Percentiles rank a stretch among this genome's conserved stretches.
Conservation (phyloP, 2,797 vertebrate species). For the Microctenopoma steveboyesi region DNA sequence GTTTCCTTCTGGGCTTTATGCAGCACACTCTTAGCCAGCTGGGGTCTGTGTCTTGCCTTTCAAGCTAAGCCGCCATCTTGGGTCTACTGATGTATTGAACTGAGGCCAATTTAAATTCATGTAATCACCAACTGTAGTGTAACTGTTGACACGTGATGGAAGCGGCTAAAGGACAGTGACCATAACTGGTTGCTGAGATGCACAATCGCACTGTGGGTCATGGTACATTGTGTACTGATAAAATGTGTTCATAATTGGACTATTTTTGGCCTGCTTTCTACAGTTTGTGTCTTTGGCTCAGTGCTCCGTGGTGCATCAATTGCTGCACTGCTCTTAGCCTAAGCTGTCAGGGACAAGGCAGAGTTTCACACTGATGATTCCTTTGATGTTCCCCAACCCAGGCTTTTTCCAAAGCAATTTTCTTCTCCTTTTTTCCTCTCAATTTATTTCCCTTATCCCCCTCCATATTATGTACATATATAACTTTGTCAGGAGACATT, state of each 20-base stretch:
- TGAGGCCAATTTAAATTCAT: constrained; percentile 63
- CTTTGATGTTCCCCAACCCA: constrained; percentile 67
- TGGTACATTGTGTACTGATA: constrained; percentile 38
- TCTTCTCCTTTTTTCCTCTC: constrained; percentile 23
- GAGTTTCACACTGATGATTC: constrained; percentile 69
- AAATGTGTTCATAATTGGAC: constrained; percentile 64
- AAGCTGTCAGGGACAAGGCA: constrained; percentile 74
- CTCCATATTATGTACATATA: constrained; percentile 17
- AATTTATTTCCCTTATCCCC: constrained; percentile 19
- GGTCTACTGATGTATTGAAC: constrained; percentile 66
- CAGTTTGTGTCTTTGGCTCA: constrained; percentile 59
- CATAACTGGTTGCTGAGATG: constrained; percentile 27
- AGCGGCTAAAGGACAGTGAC: constrained; percentile 12
- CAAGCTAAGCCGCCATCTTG: constrained; percentile 85
- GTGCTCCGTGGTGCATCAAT: constrained; percentile 63
- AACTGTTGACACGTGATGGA: constrained; percentile 47
- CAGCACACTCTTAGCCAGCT: constrained; percentile 36
- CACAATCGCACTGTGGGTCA: constrained; percentile 32
- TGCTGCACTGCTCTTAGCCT: constrained; percentile 66
- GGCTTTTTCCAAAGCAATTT: constrained; percentile 39
- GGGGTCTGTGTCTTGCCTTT: constrained; percentile 72
- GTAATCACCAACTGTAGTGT: constrained; percentile 43
- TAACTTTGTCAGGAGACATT: constrained; percentile 46
- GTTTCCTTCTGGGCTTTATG: constrained; percentile 38
- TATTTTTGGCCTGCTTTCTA: constrained; percentile 71